Base-by-base conservation (phyloP, 1,140 invertebrate genomes). In the Steinernema feltiae region DNA sequence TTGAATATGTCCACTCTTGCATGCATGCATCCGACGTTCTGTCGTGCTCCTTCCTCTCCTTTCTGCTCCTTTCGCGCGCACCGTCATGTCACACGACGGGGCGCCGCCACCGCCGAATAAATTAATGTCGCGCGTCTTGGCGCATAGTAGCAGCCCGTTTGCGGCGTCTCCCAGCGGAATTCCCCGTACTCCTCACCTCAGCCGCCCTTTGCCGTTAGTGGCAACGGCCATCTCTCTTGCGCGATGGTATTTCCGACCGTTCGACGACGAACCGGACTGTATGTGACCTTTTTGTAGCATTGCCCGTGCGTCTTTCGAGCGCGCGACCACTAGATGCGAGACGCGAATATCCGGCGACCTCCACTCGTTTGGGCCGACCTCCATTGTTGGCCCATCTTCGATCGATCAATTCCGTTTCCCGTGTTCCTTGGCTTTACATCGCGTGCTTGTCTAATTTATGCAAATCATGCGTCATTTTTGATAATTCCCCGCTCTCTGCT, bases 1-100 rank as follows among this genome's bases (percentile, higher is more conserved):
- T 63, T 63, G 53, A 63, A 63, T 63, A 63, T 63, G 53, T 63
- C 53, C 53, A 63, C 53, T 63, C 53, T 63, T 63, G 53, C 53
- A 63, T 63, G 41, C 41, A 46, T 46, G 53, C 53, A 63, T 63
- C 24, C 15, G 53, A 27, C 53, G 53, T 63, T 27, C 53, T 63
- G 12, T 7, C 24, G 12, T 21, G 53, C 53, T 63, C 53, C 53
- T 63, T 63, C 53, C 53, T 63, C 53, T 63, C 53, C 53, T 63
- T 63, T 63, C 53, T 63, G 53, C 12, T 12, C 24, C 53, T 63
- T 27, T 27, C 53, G 53, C 53, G 53, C 53, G 53, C 53, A 63
- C 53, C 53, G 53, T 63, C 53, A 63, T 63, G 53, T 63, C 24
- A 63, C 53, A 63, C 53, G 53, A 21, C 53, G 53, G 53, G 53